Evolutionary conservation across 1,140 invertebrate genomes (phyloP), one percentile per base, ranked within the genome.

Genomic region (Chelonus insularis): DNA sequence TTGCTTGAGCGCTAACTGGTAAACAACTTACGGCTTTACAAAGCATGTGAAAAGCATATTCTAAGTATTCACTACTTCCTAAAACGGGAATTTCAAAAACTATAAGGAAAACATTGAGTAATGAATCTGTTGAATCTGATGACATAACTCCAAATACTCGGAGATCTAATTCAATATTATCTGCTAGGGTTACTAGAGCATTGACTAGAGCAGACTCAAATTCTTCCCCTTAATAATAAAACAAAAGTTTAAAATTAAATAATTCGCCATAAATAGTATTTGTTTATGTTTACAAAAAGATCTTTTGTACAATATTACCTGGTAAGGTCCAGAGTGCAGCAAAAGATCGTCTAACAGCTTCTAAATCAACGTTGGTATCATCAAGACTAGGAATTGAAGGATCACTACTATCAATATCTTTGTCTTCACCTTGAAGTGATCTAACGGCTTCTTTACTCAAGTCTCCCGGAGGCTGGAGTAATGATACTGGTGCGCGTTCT

Each of bases 41-140:
- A 34, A 96, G 78, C 65, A 88, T 87, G 7, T 93, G 92, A 43
- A 94, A 81, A 0, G 91, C 92, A 29, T 86, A 86, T 75, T 95
- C 93, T 66, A 95, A 77, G 76, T 92, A 95, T 73, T 95, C 93
- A 23, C 85, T 86, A 56, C 84, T 86, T 69, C 91, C 89, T 21
- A 95, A 83, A 57, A 88, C 87, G 5, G 93, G 93, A 64, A 95
- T 90, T 81, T 97, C 94, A 73, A 95, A 91, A 12, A 94, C 88
- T 62, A 96, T 94, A 18, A 95, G 82, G 68, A 96, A 89, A 37
- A 92, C 89, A 71, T 94, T 93, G 18, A 89, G 73, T 20, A 86
- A 79, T 79, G 77, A 74, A 32, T 82, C 81, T 64, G 76, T 78
- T 57, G 75, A 79, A 34, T 82, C 77, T 23, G 72, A 72, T 11